phyloP scores from a whole-genome alignment of 1,140 invertebrate species.

The Philotrypesis tridentata region DNA sequence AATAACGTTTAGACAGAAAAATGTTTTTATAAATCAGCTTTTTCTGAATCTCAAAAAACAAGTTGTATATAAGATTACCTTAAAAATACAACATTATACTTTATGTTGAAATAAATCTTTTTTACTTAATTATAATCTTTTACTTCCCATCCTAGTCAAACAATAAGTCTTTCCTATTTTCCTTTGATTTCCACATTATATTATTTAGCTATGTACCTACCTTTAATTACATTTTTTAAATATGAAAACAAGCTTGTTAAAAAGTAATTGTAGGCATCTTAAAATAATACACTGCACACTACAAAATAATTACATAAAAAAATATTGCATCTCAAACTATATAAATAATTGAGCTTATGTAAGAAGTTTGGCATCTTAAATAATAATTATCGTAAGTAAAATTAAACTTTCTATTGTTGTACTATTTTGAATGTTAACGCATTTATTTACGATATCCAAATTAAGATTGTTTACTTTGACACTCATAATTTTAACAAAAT shows the following conservation, averaged over 20 bases:
- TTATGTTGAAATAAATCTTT: slow-evolving; percentile 69
- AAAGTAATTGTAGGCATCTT: background rate
- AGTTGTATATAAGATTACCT: slow-evolving; percentile 56
- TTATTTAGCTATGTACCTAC: background rate
- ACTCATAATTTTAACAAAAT: background rate
- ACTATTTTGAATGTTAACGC: background rate
- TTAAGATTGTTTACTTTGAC: background rate
- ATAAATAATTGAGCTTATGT: background rate
- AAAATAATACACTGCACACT: background rate
- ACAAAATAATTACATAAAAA: background rate
- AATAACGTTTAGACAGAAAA: slow-evolving; percentile 36
- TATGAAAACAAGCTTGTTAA: background rate
- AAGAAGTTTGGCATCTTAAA: background rate
- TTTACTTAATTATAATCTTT: slow-evolving; percentile 66
- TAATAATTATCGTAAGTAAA: slow-evolving; percentile 1
- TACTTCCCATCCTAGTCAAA: slow-evolving; percentile 61
- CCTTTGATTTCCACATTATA: background rate
- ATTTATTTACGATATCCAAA: background rate
- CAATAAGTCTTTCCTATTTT: slow-evolving; percentile 21
- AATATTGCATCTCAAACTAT: background rate
- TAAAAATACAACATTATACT: slow-evolving; percentile 58
- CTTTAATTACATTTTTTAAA: background rate
- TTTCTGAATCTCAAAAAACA: slow-evolving; percentile 43
- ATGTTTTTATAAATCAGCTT: slow-evolving; percentile 4
- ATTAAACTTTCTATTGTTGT: background rate